phyloP scores from a whole-genome alignment of 2,113 vertebrate species.

The Rattus rattus region DNA sequence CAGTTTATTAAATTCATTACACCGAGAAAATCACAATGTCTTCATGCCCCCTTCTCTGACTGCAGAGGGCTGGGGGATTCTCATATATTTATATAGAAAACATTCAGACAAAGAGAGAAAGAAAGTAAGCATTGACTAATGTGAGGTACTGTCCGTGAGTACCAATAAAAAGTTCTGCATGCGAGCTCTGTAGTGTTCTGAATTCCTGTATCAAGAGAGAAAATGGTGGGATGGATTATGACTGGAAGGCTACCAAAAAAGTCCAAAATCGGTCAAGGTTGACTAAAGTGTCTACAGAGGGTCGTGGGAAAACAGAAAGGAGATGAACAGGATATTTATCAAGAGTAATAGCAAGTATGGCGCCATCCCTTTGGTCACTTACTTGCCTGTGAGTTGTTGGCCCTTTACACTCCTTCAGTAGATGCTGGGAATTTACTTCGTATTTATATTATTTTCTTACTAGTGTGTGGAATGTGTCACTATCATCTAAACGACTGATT shows the following conservation, averaged over 20 bases:
- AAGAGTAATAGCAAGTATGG: slow-evolving; percentile 11
- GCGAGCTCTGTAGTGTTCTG: neutral
- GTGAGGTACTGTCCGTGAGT: neutral
- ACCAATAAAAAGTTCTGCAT: neutral
- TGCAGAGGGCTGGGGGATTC: neutral
- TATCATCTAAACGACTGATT: neutral
- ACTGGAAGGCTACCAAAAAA: neutral
- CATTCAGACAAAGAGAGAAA: neutral
- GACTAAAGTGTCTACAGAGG: neutral
- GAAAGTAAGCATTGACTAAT: neutral
- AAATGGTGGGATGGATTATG: neutral
- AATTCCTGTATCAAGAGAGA: neutral
- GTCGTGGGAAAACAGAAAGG: neutral
- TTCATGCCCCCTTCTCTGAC: neutral
- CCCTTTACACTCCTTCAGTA: neutral
- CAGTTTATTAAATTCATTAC: neutral
- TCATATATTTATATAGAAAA: slow-evolving; percentile 8
- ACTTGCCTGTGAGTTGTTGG: neutral
- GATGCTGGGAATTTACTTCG: neutral
- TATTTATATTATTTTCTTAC: neutral
- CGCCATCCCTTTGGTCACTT: neutral
- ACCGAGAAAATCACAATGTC: neutral
- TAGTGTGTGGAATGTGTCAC: neutral
- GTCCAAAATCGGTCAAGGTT: neutral
- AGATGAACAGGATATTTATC: neutral